These are phyloP conservation scores for Eidolon helvum DNA, from an alignment of 2,113 vertebrate species.

Conservation along the genomic window DNA sequence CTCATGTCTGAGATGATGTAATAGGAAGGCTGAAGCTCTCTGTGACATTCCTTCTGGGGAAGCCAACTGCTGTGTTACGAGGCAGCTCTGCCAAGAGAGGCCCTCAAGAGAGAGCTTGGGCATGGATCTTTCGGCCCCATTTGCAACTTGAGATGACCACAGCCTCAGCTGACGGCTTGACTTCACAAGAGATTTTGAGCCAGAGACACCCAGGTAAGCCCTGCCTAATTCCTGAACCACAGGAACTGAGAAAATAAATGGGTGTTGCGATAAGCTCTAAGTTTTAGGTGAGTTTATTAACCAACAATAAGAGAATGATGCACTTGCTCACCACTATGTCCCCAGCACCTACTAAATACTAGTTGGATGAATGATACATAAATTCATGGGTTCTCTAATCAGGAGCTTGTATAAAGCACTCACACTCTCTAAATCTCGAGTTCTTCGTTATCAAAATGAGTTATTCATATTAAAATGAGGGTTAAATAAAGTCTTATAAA, in stretches of 20 bases:
- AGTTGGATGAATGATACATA: not conserved
- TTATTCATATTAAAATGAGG: not conserved
- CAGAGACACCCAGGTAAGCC: not conserved
- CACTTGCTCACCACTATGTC: not conserved
- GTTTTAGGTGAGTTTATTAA: not conserved
- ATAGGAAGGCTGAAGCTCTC: not conserved
- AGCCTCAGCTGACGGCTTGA: not conserved
- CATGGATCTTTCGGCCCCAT: too few species aligned
- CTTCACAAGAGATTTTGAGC: not conserved
- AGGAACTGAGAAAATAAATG: not conserved
- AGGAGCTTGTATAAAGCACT: not conserved
- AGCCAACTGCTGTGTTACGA: not conserved
- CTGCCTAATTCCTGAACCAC: not conserved
- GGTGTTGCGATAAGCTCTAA: not conserved
- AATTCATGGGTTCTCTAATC: not conserved
- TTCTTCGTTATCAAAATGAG: not conserved
- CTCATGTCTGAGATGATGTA: not conserved
- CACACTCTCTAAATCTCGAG: not conserved
- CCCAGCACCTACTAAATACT: not conserved
- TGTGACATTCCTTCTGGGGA: not conserved
- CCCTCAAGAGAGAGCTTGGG: rapidly evolving
- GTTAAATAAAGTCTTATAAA: slow-evolving; percentile 8
- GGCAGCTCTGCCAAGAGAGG: not conserved
- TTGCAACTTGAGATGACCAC: not conserved
- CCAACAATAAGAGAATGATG: not conserved